phyloP scores from a whole-genome alignment of 2,113 vertebrate genomes.

The Sprattus sprattus region DNA sequence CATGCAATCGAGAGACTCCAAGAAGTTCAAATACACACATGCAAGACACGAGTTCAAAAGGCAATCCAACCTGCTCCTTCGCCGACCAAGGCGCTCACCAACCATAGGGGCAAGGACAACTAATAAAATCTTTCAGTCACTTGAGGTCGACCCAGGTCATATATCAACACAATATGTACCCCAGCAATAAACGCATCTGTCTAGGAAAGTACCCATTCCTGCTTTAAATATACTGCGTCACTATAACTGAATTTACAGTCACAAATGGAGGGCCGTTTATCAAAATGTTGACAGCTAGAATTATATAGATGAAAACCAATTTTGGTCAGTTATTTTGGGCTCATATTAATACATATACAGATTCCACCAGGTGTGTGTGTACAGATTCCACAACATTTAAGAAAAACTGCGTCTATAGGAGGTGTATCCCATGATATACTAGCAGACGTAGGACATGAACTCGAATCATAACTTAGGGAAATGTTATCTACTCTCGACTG shows the following conservation, averaged over 20 bases:
- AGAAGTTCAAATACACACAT: background rate
- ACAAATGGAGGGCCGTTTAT: background rate
- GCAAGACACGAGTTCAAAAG: background rate
- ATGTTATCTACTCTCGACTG: too few species aligned
- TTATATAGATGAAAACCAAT: too few species aligned
- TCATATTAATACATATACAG: too few species aligned
- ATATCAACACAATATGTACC: background rate
- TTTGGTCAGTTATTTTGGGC: too few species aligned
- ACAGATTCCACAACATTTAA: too few species aligned
- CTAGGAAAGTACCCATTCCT: background rate
- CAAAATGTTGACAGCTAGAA: too few species aligned
- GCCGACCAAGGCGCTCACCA: background rate
- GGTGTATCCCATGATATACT: too few species aligned
- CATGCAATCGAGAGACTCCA: background rate
- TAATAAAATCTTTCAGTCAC: background rate
- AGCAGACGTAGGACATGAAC: too few species aligned
- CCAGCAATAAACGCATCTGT: background rate
- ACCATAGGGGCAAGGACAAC: background rate
- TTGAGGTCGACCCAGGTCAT: background rate
- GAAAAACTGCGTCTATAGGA: too few species aligned
- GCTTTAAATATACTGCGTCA: background rate
- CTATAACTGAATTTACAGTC: background rate
- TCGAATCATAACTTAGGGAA: too few species aligned
- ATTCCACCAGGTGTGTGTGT: too few species aligned
- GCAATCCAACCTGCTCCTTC: background rate